Evolutionary conservation across 2,888 invertebrate genomes (phyloP).

Genomic region (Brachypterus glaber): DNA sequence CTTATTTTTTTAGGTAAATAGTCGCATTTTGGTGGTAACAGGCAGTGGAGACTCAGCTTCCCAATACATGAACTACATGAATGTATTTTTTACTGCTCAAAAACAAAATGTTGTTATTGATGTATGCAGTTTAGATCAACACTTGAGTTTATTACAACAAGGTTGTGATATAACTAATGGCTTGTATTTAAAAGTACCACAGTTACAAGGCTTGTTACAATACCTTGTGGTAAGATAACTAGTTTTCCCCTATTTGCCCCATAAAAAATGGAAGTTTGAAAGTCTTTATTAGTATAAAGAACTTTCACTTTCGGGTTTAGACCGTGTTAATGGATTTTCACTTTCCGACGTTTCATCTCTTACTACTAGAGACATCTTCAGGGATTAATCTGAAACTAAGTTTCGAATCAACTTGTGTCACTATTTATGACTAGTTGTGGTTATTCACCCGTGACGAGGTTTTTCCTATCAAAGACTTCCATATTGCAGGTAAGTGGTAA

Average conservation of each 20-base stretch:
- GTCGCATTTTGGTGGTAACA: conserved; percentile 76
- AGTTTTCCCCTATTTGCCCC: too few relatives aligned
- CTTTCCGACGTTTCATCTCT: too few relatives aligned
- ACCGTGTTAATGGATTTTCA: too few relatives aligned
- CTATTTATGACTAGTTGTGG: too few relatives aligned
- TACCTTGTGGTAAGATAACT: conserved; percentile 71
- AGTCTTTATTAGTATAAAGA: too few relatives aligned
- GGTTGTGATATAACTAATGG: conserved; percentile 96
- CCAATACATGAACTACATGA: conserved; percentile 98
- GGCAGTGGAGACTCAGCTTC: conserved; percentile 85
- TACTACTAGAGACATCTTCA: too few relatives aligned
- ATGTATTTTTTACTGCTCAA: conserved; percentile 90
- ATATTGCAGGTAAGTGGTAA: too few relatives aligned
- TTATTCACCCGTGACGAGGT: too few relatives aligned
- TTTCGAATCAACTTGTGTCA: too few relatives aligned
- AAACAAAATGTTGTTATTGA: conserved; percentile 81
- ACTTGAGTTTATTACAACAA: conserved; percentile 84
- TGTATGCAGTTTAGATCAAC: conserved; percentile 86
- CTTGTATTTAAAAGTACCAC: conserved; percentile 78
- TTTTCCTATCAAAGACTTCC: too few relatives aligned
- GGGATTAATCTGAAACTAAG: too few relatives aligned
- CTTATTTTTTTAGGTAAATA: conserved; percentile 45
- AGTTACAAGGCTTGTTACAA: conserved; percentile 75
- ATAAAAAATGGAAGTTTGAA: conserved; percentile 2
- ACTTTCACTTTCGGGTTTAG: too few relatives aligned